Evolutionary conservation across 2,113 vertebrate species (phyloP).

Genomic region (Tragelaphus strepsiceros): DNA sequence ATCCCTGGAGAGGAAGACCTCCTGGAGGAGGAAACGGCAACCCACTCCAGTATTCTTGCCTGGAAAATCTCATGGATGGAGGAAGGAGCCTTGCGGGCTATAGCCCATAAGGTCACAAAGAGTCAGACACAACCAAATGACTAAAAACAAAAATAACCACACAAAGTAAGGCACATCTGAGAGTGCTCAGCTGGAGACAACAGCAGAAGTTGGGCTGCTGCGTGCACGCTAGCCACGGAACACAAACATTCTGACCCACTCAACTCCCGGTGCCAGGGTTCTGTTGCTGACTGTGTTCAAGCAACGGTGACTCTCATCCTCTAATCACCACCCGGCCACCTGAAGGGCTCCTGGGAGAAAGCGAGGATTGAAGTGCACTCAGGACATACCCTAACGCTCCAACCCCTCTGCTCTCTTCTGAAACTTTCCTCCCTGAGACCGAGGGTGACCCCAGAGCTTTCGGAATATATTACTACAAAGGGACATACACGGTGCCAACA

Average conservation of each 20-base stretch:
- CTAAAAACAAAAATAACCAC: neutral
- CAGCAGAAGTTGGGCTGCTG: neutral
- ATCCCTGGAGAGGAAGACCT: neutral
- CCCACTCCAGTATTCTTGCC: neutral
- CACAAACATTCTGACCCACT: neutral
- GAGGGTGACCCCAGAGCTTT: neutral
- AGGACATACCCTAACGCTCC: neutral
- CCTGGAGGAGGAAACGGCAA: neutral
- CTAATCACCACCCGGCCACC: no score
- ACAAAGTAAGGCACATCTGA: neutral
- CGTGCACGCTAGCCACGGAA: neutral
- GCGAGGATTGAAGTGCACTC: rapidly evolving
- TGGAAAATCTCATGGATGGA: neutral
- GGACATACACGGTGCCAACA: neutral
- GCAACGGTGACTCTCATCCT: neutral
- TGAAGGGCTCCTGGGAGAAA: neutral
- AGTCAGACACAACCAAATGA: neutral
- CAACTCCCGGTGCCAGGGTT: neutral
- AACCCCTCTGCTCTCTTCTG: neutral
- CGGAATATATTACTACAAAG: neutral
- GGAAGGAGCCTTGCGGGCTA: neutral
- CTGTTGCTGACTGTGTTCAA: neutral
- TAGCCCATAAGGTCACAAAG: neutral
- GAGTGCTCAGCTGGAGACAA: neutral
- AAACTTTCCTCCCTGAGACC: neutral